phyloP scores from a whole-genome alignment of 2,113 vertebrate genomes.

The Takifugu flavidus region DNA sequence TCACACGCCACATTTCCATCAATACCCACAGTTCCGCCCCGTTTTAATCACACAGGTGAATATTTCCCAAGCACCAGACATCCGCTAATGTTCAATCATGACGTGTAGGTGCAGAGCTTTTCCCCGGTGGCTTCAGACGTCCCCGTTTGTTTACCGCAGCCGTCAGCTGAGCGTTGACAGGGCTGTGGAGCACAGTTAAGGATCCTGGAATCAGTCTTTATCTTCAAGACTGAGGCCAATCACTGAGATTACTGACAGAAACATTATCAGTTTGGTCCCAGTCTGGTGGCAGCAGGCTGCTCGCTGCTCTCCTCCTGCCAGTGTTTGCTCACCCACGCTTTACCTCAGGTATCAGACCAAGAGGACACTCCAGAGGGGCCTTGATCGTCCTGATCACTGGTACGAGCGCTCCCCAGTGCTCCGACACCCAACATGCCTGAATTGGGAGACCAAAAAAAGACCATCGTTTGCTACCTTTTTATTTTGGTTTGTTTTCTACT shows the following conservation, averaged over 20 bases:
- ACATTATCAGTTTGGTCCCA: background rate
- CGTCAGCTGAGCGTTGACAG: no score
- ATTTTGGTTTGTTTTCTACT: constrained; percentile 13
- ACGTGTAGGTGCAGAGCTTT: background rate
- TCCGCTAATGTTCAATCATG: no score
- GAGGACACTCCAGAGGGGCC: constrained; percentile 64
- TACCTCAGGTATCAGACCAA: constrained; percentile 59
- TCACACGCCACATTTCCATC: constrained; percentile 9
- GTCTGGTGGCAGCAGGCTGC: no score
- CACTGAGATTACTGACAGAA: no score
- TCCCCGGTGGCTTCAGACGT: background rate
- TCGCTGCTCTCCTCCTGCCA: background rate
- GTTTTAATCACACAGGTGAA: constrained; percentile 10
- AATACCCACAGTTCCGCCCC: constrained; percentile 4
- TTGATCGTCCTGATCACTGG: constrained; percentile 43
- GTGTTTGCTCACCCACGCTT: constrained; percentile 36
- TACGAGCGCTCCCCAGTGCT: constrained; percentile 43
- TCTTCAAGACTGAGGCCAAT: no score
- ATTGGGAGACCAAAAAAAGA: constrained; percentile 58
- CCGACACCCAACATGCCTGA: constrained; percentile 58
- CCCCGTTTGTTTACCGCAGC: no score
- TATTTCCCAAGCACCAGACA: no score
- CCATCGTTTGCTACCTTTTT: constrained; percentile 29
- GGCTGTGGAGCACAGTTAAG: no score
- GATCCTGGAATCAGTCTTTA: no score